Base-by-base conservation (phyloP, 2,888 invertebrate genomes). In the Cyrtodaria siliqua region DNA sequence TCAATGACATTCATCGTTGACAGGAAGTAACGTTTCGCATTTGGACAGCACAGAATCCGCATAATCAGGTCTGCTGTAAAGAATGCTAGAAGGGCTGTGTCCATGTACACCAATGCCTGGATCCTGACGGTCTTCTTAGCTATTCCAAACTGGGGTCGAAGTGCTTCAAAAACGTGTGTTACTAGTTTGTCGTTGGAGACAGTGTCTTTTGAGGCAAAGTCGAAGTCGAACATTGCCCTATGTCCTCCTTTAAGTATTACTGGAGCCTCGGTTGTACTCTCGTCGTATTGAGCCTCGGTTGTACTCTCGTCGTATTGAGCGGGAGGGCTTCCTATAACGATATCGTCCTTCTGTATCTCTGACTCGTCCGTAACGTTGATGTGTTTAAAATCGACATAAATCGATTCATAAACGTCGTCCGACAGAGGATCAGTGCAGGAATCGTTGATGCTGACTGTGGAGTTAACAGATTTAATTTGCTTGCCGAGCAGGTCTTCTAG, bases 1-100 rank as follows among this genome's bases (percentile, higher is more conserved):
- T 84, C 84, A 20, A 84, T 68, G 33, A 80, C 52, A 55, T 84
- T 80, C 16, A 82, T 64, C 9, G 53, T 69, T 1, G 77, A 78
- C 33, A 71, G 76, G 49, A 82, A 78, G 66, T 84, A 80, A 0
- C 60, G 53, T 1, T 47, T 29, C 12, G 80, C 42, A 38, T 78
- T 78, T 4, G 84, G 84, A 26, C 82, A 82, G 16, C 73, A 75
- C 9, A 78, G 16, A 14, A 84, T 27, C 20, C 82, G 66, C 29
- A 82, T 16, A 2, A 76, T n/a, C 1, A 84, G 47, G 24, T 84
- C 84, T 1, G 71, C 59, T 1, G 79, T 80, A 55, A 84, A 84
- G 61, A 84, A 84, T 0, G 71, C 84, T 14, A 80, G 52, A 20
- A 76, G 40, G 3, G 56, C 55, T 0, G 61, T 67, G 42, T 80